Evolutionary conservation across 2,797 vertebrate species (phyloP).

Genomic region (Cercopithecus mitis): DNA sequence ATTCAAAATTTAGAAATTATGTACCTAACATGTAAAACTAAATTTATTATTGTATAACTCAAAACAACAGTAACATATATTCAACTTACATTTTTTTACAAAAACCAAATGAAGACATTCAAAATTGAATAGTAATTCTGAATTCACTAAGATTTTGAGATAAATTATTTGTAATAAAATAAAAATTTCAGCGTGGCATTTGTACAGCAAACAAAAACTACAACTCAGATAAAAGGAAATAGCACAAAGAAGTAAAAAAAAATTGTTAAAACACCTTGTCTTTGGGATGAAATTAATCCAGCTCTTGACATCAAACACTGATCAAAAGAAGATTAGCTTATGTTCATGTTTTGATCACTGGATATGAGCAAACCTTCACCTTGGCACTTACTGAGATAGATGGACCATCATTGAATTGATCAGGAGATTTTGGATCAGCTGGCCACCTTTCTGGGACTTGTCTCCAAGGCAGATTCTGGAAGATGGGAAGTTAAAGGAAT

Average conservation of each 20-base stretch:
- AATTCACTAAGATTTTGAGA: constrained; percentile 3
- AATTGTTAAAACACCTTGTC: neutral
- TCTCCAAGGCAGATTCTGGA: neutral
- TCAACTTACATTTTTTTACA: neutral
- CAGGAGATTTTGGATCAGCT: neutral
- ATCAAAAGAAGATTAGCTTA: neutral
- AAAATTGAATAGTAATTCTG: neutral
- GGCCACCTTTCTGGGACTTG: neutral
- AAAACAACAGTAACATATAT: neutral
- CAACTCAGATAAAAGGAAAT: neutral
- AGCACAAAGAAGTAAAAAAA: neutral
- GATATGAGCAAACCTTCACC: neutral
- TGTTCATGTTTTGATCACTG: neutral
- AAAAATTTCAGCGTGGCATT: neutral
- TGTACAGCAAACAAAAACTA: neutral
- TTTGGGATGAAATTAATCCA: neutral
- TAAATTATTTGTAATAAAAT: neutral
- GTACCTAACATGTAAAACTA: neutral
- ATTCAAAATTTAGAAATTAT: neutral
- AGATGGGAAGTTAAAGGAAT: neutral
- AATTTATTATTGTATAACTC: neutral
- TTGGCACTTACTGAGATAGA: neutral
- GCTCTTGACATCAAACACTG: neutral
- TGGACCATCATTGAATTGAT: neutral
- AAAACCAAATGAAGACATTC: neutral